These are phyloP conservation scores for Oncorhynchus tshawytscha DNA, from an alignment of 2,113 vertebrate species.

Conservation along the genomic window DNA sequence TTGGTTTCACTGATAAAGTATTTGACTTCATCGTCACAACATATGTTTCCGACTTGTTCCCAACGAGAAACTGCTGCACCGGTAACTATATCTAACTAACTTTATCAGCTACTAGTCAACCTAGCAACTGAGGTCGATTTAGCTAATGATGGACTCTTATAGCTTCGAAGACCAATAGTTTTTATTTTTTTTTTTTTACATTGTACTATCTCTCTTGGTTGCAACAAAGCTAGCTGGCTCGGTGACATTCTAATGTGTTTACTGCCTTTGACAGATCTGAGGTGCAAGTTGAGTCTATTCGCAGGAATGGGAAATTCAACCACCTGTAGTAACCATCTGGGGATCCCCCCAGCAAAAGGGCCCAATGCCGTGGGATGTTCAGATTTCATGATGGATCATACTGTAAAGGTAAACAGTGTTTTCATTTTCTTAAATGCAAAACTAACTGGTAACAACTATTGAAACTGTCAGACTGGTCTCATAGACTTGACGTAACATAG, in stretches of 20 bases:
- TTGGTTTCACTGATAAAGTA: too few relatives aligned
- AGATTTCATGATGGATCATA: constrained; percentile 87
- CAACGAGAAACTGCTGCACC: not conserved
- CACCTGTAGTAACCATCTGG: constrained; percentile 54
- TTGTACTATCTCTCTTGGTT: too few relatives aligned
- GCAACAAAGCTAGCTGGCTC: too few relatives aligned
- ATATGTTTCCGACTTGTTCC: too few relatives aligned
- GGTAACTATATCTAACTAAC: constrained; percentile 7
- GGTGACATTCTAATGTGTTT: too few relatives aligned
- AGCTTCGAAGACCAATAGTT: constrained; percentile 5
- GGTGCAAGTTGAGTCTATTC: constrained; percentile 21
- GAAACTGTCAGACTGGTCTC: not conserved
- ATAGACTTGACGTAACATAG: too few relatives aligned
- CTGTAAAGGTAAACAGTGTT: constrained; percentile 70
- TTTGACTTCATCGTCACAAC: too few relatives aligned
- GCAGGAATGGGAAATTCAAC: constrained; percentile 65
- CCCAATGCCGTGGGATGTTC: constrained; percentile 83
- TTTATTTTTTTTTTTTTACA: too few relatives aligned
- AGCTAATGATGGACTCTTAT: constrained; percentile 41
- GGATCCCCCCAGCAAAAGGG: constrained; percentile 85
- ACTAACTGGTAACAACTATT: not conserved
- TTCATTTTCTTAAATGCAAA: not conserved
- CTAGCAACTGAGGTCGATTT: constrained; percentile 33
- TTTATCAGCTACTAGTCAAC: not conserved
- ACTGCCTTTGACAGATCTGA: constrained; percentile 33